Percentiles rank a stretch among this genome's conserved stretches.
These are phyloP conservation scores for Chirona hameri DNA, from an alignment of 2,888 invertebrate genomes.

Conservation along the genomic window DNA sequence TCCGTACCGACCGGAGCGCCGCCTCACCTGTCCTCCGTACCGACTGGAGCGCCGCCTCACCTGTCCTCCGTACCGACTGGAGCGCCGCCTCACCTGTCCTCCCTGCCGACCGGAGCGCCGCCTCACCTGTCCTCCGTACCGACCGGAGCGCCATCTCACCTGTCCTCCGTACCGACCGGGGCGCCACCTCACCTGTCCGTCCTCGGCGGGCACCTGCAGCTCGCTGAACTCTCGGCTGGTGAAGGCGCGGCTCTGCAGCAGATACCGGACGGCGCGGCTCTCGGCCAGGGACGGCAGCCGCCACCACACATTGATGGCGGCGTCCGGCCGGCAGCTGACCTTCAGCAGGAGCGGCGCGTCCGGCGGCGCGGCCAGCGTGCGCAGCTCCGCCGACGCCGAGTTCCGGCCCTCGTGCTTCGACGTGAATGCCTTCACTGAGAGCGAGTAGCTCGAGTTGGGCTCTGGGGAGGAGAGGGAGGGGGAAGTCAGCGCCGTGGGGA, in stretches of 20 bases:
- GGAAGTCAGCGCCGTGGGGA: not conserved
- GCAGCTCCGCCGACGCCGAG: conserved; percentile 64
- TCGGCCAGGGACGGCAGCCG: conserved; percentile 70
- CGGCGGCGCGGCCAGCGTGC: conserved; percentile 73
- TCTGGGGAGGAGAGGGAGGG: conserved; percentile 57
- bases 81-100: too few species aligned
- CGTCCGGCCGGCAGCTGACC: conserved; percentile 74
- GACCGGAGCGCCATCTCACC: too few species aligned
- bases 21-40: too few species aligned
- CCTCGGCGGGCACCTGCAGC: conserved; percentile 43
- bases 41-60: too few species aligned
- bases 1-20: too few species aligned
- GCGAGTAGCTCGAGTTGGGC: conserved; percentile 77
- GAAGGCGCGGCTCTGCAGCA: conserved; percentile 60
- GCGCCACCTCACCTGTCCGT: conserved; percentile 34
- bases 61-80: too few species aligned
- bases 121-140: too few species aligned
- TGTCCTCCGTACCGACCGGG: too few species aligned
- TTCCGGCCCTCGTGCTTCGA: conserved; percentile 68
- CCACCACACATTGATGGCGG: conserved; percentile 80
- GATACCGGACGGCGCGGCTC: conserved; percentile 73
- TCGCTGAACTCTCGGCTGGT: conserved; percentile 44
- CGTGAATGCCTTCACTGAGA: conserved; percentile 81
- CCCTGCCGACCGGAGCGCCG: too few species aligned
- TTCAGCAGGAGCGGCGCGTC: conserved; percentile 71